Evolutionary conservation across 1,140 invertebrate genomes (phyloP).

Genomic region (Trichomalopsis sarcophagae): DNA sequence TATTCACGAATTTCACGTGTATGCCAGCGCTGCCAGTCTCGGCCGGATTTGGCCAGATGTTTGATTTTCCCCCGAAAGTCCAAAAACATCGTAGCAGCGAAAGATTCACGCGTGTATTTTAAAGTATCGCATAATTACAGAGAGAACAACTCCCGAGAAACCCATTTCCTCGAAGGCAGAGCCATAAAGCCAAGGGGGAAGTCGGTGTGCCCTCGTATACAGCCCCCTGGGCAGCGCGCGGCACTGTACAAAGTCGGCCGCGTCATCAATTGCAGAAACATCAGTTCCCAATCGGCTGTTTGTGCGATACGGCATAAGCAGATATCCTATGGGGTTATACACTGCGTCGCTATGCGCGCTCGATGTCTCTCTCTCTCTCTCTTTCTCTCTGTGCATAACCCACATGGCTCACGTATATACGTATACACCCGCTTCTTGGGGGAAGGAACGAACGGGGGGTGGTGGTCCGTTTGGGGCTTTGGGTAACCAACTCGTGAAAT

Average conservation of each 20-base stretch:
- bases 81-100: too few species aligned
- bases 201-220: not conserved
- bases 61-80: too few species aligned
- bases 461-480: conserved; percentile 57
- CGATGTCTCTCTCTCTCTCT: too few species aligned
- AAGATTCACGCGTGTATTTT: too few species aligned
- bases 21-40: too few species aligned
- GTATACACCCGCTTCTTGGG: not conserved
- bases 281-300: conserved; percentile 41
- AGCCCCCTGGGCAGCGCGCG: too few species aligned
- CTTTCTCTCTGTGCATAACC: not conserved
- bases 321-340: not conserved
- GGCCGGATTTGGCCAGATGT: too few species aligned
- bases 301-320: conserved; percentile 39
- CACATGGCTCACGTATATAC: not conserved
- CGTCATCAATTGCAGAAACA: conserved; percentile 52
- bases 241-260: not conserved
- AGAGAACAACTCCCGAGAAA: too few species aligned
- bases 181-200: too few species aligned
- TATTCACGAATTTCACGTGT: conserved; percentile 29
- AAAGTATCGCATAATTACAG: too few species aligned
- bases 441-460: conserved; percentile 8
- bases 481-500: conserved; percentile 75
- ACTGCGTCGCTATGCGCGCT: not conserved
- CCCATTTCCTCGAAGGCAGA: too few species aligned